Base-by-base conservation (phyloP, 2,888 invertebrate genomes). In the Caenorhabditis imperialis region DNA sequence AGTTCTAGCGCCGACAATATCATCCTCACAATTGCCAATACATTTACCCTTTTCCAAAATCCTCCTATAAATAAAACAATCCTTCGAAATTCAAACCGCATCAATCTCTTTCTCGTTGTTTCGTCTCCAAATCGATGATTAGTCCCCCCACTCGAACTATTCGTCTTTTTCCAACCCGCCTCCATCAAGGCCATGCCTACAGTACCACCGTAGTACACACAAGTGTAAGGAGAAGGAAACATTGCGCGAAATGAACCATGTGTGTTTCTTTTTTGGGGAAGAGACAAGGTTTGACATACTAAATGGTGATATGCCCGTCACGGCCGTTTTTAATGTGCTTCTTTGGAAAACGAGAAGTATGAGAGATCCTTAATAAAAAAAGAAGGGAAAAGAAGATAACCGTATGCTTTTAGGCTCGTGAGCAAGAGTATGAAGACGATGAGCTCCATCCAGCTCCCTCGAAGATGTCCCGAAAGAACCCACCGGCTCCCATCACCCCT, bases 341-440 rank as follows among this genome's bases (percentile, higher is more conserved):
- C 7, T 20, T 6, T 6, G 30, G 10, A 10, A 30, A 30, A 8
- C 4, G 22, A 25, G 25, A 47, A 25, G 14, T 14, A 47, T 47
- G 22, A 44, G 16, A 18, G 10, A 30, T 30, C 30, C 30, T 6
- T 10, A 30, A 30, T 30, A 30, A 30, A 30, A 30, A 18, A 16
- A 35, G n/a, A 14, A 8, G 18, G 8, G 12, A 2, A 20, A n/a
- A 38, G 12, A 48, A 37, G 38, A 23, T 7, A 40, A 20, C 42
- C 14, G 3, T 2, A 20, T 47, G 14, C 47, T 67, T 67, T 10
- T 58, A 74, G 74, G 62, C 62, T 7, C 69, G 62, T 22, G 61
- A 67, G n/a, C 61, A 65, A 45, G 53, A 35, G 5, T 57, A 45
- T 54, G 47, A 73, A 38, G 54, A 58, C 35, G 62, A 62, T 18